Percentiles rank a stretch among this genome's conserved stretches.
These are phyloP conservation scores for Yponomeuta plumbellus DNA, from an alignment of 2,888 invertebrate species.

Conservation along the genomic window DNA sequence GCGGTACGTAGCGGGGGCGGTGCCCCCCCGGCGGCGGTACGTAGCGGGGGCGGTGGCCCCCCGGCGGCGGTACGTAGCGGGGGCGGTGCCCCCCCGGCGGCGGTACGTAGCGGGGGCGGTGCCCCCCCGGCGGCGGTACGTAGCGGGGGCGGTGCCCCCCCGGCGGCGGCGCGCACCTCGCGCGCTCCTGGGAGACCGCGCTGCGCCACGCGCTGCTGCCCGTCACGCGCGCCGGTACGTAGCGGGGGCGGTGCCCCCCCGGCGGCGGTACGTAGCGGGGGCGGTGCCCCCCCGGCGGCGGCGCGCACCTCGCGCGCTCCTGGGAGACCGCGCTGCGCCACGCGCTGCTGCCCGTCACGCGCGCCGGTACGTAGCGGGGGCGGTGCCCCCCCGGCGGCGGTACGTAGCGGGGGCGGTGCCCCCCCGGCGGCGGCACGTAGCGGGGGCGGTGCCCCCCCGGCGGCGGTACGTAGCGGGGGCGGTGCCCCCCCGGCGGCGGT, in stretches of 20 bases:
- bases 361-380: constrained; percentile 78
- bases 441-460: constrained; percentile 93
- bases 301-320: constrained; percentile 83
- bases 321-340: constrained; percentile 80
- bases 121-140: constrained; percentile 93
- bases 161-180: constrained; percentile 70
- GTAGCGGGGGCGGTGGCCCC: constrained; percentile 42
- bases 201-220: constrained; percentile 57
- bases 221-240: constrained; percentile 40
- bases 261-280: constrained; percentile 94
- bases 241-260: constrained; percentile 90
- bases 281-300: constrained; percentile 78
- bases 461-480: constrained; percentile 78
- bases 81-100: constrained; percentile 89
- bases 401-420: constrained; percentile 94
- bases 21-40: constrained; percentile 54
- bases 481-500: constrained; percentile 91
- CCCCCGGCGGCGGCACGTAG: constrained; percentile 28
- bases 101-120: constrained; percentile 95
- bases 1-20: constrained; percentile 23
- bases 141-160: constrained; percentile 77
- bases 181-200: constrained; percentile 85
- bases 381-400: constrained; percentile 89
- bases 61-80: constrained; percentile 73
- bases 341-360: constrained; percentile 28